Percentiles rank a stretch among this genome's conserved stretches.
Conservation (phyloP, 2,113 vertebrate genomes). For the Nipponia nippon region DNA sequence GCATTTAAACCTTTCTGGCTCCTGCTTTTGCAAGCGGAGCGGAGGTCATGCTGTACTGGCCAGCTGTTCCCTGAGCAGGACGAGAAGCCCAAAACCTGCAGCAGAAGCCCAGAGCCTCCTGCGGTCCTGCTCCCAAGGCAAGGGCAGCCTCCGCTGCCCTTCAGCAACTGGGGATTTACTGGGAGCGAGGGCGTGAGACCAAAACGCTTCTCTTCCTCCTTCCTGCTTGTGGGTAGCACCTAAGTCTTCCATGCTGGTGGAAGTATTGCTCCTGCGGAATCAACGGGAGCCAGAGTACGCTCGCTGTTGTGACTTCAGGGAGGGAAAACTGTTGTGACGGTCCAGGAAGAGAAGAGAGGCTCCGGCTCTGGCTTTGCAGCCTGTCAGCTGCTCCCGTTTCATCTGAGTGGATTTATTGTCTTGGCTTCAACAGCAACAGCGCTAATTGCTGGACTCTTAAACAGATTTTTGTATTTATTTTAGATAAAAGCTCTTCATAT, state of each 20-base stretch:
- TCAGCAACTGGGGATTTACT: not conserved
- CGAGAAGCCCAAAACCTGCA: not conserved
- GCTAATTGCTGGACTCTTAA: not conserved
- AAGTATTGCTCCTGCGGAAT: not conserved
- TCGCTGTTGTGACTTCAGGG: not conserved
- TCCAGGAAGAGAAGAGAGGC: not conserved
- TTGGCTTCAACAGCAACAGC: not conserved
- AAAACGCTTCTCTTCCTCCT: not conserved
- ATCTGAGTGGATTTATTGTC: not conserved
- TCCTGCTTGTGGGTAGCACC: not conserved
- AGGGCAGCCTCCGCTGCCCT: not conserved
- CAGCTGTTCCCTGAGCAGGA: not conserved
- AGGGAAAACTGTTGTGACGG: not conserved
- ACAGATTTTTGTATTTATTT: not conserved
- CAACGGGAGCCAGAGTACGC: accelerated
- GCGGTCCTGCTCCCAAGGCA: not conserved
- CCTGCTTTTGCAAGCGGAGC: not conserved
- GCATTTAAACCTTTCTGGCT: not conserved
- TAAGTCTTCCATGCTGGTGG: not conserved
- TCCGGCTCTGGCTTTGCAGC: not conserved
- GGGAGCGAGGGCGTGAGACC: not conserved
- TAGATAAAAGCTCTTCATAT: not conserved
- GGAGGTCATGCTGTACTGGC: accelerated
- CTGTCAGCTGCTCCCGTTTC: not conserved
- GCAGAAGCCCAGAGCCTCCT: not conserved